Evolutionary conservation across 1,140 invertebrate genomes (phyloP).

Genomic region (Hycleus cichorii): DNA sequence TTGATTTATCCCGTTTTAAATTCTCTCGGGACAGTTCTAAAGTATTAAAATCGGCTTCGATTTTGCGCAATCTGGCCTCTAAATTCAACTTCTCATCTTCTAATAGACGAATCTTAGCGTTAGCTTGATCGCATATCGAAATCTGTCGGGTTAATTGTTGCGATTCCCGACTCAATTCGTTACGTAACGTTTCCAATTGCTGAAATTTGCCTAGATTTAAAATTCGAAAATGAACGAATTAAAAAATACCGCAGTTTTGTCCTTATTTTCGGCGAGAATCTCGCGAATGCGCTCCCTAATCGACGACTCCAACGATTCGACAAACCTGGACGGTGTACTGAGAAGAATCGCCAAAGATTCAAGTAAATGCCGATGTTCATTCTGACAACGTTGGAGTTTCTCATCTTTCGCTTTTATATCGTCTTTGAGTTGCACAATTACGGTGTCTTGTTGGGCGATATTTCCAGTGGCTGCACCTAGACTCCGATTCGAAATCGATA

Average conservation of each 20-base stretch:
- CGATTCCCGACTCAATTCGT: constrained; percentile 56
- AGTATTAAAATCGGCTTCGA: constrained; percentile 60
- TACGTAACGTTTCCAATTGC: constrained; percentile 63
- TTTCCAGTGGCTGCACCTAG: constrained; percentile 58
- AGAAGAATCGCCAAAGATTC: constrained; percentile 61
- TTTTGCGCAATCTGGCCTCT: constrained; percentile 60
- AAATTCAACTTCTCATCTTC: constrained; percentile 62
- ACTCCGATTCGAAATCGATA: constrained; percentile 53
- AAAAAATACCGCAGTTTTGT: constrained; percentile 57
- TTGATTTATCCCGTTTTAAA: constrained; percentile 59
- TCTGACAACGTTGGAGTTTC: constrained; percentile 55
- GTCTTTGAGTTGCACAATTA: constrained; percentile 61
- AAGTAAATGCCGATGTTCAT: constrained; percentile 55
- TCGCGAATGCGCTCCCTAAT: constrained; percentile 72
- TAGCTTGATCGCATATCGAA: constrained; percentile 55
- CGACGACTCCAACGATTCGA: constrained; percentile 64
- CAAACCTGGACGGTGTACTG: constrained; percentile 58
- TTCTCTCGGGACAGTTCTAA: constrained; percentile 56
- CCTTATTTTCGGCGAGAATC: constrained; percentile 65
- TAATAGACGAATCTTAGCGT: constrained; percentile 52
- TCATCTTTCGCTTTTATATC: constrained; percentile 62
- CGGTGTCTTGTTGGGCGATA: constrained; percentile 57
- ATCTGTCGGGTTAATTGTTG: constrained; percentile 56
- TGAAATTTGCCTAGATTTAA: constrained; percentile 33
- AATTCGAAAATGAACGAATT: background rate